phyloP scores from a whole-genome alignment of 2,888 invertebrate species.

The Dolomedes plantarius region DNA sequence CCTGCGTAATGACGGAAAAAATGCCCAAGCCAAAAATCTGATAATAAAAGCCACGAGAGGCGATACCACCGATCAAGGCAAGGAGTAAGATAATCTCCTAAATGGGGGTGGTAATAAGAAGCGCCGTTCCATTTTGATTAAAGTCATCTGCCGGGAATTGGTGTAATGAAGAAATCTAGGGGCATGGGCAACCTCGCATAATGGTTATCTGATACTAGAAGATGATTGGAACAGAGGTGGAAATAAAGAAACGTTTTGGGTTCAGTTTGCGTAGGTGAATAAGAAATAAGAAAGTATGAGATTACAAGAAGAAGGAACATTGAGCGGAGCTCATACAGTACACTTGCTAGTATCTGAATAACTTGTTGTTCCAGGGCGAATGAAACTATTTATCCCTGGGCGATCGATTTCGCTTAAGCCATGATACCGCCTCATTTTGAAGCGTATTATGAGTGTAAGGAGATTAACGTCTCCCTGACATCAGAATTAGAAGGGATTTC shows the following conservation, averaged over 20 bases:
- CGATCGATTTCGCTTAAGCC: no score
- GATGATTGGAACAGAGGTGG: background rate
- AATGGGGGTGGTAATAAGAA: slow-evolving; percentile 32
- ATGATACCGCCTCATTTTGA: no score
- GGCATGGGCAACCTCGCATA: background rate
- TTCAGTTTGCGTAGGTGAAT: background rate
- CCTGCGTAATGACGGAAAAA: slow-evolving; percentile 26
- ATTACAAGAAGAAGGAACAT: background rate
- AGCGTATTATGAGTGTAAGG: no score
- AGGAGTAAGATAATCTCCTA: slow-evolving; percentile 20
- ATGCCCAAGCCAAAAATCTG: slow-evolving; percentile 5
- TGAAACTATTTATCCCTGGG: no score
- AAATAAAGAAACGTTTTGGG: slow-evolving; percentile 2
- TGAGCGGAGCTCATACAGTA: no score
- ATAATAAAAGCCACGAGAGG: background rate
- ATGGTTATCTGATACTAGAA: slow-evolving; percentile 1
- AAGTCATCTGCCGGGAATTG: slow-evolving; percentile 30
- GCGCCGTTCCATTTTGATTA: slow-evolving; percentile 32
- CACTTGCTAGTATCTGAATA: no score
- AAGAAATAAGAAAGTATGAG: background rate
- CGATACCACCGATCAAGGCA: background rate
- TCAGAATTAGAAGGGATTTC: no score
- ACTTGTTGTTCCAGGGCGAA: no score
- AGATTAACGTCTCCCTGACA: no score
- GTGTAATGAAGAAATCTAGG: slow-evolving; percentile 14